These are phyloP conservation scores for Crocodylus rhombifer DNA, from an alignment of 2,797 vertebrate genomes.

Conservation along the genomic window DNA sequence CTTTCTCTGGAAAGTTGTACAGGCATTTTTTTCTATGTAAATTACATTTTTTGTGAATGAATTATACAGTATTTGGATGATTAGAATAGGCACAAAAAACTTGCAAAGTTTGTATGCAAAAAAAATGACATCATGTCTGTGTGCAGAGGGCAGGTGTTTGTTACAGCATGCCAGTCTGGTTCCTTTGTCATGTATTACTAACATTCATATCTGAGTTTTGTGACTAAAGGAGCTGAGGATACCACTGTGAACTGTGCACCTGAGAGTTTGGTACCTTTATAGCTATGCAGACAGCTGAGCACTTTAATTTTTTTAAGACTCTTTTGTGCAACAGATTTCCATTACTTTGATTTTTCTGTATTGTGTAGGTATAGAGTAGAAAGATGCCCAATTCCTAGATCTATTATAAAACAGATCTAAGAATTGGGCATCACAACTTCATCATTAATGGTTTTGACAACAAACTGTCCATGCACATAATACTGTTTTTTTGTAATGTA, in stretches of 20 bases:
- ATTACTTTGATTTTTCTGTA: background rate
- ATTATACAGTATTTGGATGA: background rate
- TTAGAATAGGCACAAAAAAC: background rate
- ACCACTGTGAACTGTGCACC: background rate
- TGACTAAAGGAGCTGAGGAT: background rate
- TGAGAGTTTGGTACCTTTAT: background rate
- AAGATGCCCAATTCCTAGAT: too few species aligned
- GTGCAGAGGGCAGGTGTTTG: background rate
- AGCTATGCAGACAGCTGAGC: background rate
- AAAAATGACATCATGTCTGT: background rate
- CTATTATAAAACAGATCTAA: background rate
- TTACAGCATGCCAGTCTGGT: background rate
- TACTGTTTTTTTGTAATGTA: background rate
- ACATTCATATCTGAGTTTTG: background rate
- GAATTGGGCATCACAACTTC: background rate
- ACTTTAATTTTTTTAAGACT: background rate
- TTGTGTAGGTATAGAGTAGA: background rate
- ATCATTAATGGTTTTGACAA: background rate
- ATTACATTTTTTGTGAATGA: background rate
- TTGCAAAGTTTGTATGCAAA: too few species aligned
- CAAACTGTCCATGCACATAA: background rate
- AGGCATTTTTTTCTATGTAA: background rate
- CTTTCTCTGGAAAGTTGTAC: background rate
- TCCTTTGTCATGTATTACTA: background rate
- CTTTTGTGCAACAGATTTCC: background rate